Evolutionary conservation across 2,888 invertebrate genomes (phyloP), one percentile per base, ranked within the genome.

Genomic region (Drosophila phalerata): DNA sequence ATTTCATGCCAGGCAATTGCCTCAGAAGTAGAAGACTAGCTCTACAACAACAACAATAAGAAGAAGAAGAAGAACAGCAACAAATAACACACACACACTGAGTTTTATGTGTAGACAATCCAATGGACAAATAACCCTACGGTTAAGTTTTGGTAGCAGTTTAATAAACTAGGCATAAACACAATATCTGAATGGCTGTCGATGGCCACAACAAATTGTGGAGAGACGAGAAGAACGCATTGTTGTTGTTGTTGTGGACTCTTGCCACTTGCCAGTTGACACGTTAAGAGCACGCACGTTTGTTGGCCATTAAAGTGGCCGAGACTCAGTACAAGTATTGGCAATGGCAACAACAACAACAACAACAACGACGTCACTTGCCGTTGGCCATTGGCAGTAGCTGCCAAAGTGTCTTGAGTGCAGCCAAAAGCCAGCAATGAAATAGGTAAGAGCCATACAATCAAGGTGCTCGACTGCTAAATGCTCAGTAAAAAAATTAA

Each of bases 211-310:
- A 52, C 28, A 28, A 37, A 52, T 11, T 11, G 60, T 6, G 51
- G 13, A n/a, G 37, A n/a, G n/a, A 45, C 11, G 10, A 34, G 37
- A 53, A 48, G 85, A 89, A 87, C 72, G 83, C 78, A 69, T 30
- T 45, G 45, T 40, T 34, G 52, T 25, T 34, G 61, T 38, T 38
- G 51, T 37, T 32, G 68, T 40, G n/a, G 58, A 13, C 2, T 37
- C 40, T 48, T 56, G 56, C 48, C 67, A 64, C 73, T 71, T 73
- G 76, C 69, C 81, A 83, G 84, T 88, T 85, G 89, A 85, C 89
- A 89, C 89, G 88, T 88, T 89, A 85, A 85, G 86, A 89, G 89
- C 85, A 89, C 86, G 83, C 89, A 85, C 81, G 84, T 63, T 71
- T 72, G 63, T 57, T 72, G 69, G 65, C 90, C 73, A 85, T 76